A percentile compares a stretch with the other conserved stretches of the same genome.
Evolutionary conservation across 2,888 invertebrate genomes (phyloP).

Genomic region (Mimumesa dahlbomi): DNA sequence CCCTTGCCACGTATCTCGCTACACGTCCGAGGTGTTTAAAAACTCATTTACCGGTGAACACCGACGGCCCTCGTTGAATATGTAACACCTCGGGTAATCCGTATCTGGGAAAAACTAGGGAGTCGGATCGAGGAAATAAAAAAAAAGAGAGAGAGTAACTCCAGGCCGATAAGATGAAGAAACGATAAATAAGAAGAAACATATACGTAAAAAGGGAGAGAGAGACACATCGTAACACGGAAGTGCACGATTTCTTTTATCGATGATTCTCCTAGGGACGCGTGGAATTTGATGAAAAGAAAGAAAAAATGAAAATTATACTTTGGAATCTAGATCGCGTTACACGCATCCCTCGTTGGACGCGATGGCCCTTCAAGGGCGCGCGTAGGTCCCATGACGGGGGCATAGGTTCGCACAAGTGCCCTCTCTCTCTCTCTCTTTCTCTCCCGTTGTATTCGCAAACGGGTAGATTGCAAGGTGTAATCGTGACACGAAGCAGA

Average conservation of each 20-base stretch:
- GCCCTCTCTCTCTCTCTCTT: slow-evolving; percentile 1
- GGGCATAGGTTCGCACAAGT: slow-evolving; percentile 25
- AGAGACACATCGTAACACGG: slow-evolving; percentile 10
- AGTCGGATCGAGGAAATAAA: too few species aligned
- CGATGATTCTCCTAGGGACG: slow-evolving; percentile 5
- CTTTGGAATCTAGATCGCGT: slow-evolving; percentile 46
- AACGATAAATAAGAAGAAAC: too few species aligned
- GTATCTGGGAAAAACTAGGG: slow-evolving; percentile 17
- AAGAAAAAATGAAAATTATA: slow-evolving; percentile 19
- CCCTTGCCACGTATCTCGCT: background rate
- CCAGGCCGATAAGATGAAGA: too few species aligned
- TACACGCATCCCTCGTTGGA: slow-evolving; percentile 21
- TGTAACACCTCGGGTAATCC: slow-evolving; percentile 17
- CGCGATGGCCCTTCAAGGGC: slow-evolving; percentile 51
- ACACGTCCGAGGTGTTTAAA: slow-evolving; percentile 14
- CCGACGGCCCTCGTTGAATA: slow-evolving; percentile 34
- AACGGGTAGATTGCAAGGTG: background rate
- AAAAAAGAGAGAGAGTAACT: too few species aligned
- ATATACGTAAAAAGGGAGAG: too few species aligned
- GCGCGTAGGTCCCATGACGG: slow-evolving; percentile 55
- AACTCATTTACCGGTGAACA: slow-evolving; percentile 11
- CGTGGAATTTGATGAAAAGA: background rate
- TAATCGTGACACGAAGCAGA: slow-evolving; percentile 67
- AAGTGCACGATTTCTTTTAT: slow-evolving; percentile 31
- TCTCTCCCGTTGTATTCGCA: background rate